Percentiles rank a stretch among this genome's conserved stretches.
These are phyloP conservation scores for Gymnogyps californianus DNA, from an alignment of 2,113 vertebrate species.

Conservation along the genomic window DNA sequence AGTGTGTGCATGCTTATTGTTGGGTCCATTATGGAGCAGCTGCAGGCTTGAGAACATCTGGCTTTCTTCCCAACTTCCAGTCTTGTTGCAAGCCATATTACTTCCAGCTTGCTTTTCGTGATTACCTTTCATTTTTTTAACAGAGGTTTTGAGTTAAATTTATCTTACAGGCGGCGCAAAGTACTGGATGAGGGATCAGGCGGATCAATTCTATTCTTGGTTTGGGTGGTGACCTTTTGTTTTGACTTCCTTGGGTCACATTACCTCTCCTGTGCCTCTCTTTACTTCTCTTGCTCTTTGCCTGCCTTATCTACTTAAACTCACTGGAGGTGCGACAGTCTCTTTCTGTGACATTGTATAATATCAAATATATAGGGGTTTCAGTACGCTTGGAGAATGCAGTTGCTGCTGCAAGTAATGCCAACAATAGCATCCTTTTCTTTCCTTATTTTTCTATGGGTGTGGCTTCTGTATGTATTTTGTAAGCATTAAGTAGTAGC, in stretches of 20 bases:
- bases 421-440: neutral
- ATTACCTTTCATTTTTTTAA: neutral
- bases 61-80: neutral
- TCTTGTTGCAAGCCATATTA: neutral
- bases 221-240: neutral
- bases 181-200: neutral
- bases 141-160: neutral
- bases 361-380: neutral
- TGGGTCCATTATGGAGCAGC: neutral
- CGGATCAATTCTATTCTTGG: neutral
- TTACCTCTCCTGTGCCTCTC: neutral
- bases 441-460: neutral
- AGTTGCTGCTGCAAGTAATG: neutral
- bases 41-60: neutral
- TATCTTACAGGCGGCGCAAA: neutral
- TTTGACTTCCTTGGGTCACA: neutral
- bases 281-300: neutral
- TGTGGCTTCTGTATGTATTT: neutral
- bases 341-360: neutral
- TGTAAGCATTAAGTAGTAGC: neutral
- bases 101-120: neutral
- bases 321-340: neutral
- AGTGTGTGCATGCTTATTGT: neutral
- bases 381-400: neutral
- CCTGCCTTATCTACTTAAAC: neutral